Percentiles rank a stretch among this genome's conserved stretches.
Evolutionary conservation across 2,888 invertebrate species (phyloP).

Genomic region (Syrista parreyssii): DNA sequence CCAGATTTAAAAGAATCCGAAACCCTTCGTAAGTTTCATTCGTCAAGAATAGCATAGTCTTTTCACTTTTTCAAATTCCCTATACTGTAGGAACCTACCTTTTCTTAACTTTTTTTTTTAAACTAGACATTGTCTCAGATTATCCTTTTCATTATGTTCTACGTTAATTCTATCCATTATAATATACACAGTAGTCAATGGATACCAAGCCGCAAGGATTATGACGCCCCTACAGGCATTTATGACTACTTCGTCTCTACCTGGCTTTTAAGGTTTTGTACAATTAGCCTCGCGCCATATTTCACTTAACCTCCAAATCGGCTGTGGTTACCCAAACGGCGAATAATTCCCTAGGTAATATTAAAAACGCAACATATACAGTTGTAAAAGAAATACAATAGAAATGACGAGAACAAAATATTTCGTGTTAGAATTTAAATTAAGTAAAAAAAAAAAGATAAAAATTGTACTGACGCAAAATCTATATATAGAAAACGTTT

Average conservation of each 20-base stretch:
- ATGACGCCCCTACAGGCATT: neutral
- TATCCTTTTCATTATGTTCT: neutral
- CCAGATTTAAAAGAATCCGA: neutral
- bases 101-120: neutral
- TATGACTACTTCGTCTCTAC: constrained; percentile 6
- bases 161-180: neutral
- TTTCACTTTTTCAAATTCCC: neutral
- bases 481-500: neutral
- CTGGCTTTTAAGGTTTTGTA: constrained; percentile 17
- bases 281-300: constrained; percentile 37
- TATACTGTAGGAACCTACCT: neutral
- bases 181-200: neutral
- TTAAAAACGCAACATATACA: neutral
- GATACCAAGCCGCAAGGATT: neutral
- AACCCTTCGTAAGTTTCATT: neutral
- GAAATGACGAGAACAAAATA: neutral
- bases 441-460: neutral
- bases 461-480: neutral
- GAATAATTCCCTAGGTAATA: neutral
- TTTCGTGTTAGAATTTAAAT: neutral
- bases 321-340: neutral
- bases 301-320: constrained; percentile 35
- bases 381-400: neutral
- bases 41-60: neutral
- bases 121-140: neutral